Evolutionary conservation across 2,888 invertebrate genomes (phyloP).

Genomic region (Acanthosepion esculentum): DNA sequence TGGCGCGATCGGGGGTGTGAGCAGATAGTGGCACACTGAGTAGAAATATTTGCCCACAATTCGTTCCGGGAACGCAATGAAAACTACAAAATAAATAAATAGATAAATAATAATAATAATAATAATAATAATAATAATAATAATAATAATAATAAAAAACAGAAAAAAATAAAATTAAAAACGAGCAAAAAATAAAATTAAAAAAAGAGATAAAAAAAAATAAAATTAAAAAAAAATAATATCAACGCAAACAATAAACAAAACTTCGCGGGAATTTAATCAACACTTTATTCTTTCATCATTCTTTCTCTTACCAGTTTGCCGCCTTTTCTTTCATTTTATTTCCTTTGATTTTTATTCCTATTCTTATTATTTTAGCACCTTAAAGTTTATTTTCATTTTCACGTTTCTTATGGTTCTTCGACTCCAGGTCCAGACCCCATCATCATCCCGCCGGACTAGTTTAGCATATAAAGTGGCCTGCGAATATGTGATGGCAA

Average conservation of each 20-base stretch:
- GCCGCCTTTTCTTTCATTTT: not conserved
- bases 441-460: not conserved
- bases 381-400: slow-evolving; percentile 2
- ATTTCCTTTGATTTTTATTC: not conserved
- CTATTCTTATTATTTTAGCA: not conserved
- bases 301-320: not conserved
- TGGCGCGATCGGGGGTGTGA: not conserved
- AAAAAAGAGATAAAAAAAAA: not conserved
- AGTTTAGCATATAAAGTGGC: not conserved
- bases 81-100: not conserved
- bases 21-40: not conserved
- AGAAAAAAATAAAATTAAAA: not conserved
- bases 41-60: slow-evolving; percentile 33
- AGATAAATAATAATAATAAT: not conserved
- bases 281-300: not conserved
- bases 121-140: not conserved
- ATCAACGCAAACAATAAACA: not conserved
- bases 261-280: not conserved
- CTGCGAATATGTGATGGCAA: not conserved
- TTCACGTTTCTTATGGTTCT: not conserved
- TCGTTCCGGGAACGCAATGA: not conserved
- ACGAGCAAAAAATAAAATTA: not conserved
- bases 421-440: not conserved
- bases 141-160: not conserved
- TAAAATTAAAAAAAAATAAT: not conserved